Evolutionary conservation across 1,140 invertebrate genomes (phyloP).

Genomic region (Caenorhabditis inopinata): DNA sequence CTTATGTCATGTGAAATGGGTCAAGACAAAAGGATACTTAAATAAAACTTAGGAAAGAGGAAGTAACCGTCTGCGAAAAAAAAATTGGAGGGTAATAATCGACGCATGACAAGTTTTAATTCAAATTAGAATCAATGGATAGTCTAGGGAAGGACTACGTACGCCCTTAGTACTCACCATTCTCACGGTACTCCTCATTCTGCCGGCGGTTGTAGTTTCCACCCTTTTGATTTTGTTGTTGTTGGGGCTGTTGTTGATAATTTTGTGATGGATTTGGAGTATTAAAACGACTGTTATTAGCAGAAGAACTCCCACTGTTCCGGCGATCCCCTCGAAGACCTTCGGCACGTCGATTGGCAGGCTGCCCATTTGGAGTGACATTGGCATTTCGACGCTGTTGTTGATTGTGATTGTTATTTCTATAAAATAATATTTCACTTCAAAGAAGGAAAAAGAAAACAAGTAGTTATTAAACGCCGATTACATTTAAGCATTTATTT

Average conservation of each 20-base stretch:
- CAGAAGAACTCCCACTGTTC: background rate
- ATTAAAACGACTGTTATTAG: background rate
- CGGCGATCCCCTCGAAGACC: conserved; percentile 4
- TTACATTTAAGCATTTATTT: too few relatives aligned
- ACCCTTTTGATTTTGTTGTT: background rate
- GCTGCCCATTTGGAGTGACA: background rate
- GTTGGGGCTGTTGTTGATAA: background rate
- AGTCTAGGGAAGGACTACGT: background rate
- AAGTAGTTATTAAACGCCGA: background rate
- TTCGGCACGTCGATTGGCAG: conserved; percentile 21
- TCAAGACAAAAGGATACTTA: conserved; percentile 12
- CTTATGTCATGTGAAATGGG: conserved; percentile 30
- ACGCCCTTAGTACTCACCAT: background rate
- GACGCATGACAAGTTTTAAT: background rate
- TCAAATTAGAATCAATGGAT: background rate
- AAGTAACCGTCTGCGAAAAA: background rate
- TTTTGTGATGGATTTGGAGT: background rate
- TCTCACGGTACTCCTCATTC: background rate
- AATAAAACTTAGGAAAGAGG: background rate
- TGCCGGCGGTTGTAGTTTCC: background rate
- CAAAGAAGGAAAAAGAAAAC: background rate
- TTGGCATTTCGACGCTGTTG: conserved; percentile 4
- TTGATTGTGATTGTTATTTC: background rate
- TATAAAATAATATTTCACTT: too few relatives aligned
- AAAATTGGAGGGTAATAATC: background rate